Evolutionary conservation across 2,113 vertebrate genomes (phyloP).

Genomic region (Chitala chitala): DNA sequence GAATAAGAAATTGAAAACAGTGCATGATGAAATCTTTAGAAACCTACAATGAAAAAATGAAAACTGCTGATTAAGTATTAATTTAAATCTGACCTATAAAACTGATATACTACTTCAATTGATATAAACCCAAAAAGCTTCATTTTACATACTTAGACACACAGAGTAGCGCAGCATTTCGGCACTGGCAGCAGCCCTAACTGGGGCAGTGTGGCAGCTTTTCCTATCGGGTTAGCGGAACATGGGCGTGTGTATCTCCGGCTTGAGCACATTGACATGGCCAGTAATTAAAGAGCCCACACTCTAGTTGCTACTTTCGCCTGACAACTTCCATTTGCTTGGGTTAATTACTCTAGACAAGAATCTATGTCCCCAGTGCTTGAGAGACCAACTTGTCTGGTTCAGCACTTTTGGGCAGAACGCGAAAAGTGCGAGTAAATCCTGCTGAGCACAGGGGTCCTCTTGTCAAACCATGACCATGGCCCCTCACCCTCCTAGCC

Average conservation of each 20-base stretch:
- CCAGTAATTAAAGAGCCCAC: constrained; percentile 57
- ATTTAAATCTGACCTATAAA: constrained; percentile 49
- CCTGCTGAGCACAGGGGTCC: constrained; percentile 41
- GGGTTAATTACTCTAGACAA: constrained; percentile 37
- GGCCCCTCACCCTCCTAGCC: constrained; percentile 26
- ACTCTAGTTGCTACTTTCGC: constrained; percentile 31
- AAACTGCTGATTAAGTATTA: too few species aligned
- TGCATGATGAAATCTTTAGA: constrained; percentile 72
- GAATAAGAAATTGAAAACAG: constrained; percentile 43
- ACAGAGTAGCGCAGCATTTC: too few species aligned
- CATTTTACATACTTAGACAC: background rate
- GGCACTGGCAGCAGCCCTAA: constrained; percentile 18
- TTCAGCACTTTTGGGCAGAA: constrained; percentile 37
- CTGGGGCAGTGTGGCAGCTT: constrained; percentile 33
- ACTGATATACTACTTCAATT: constrained; percentile 57
- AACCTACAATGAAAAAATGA: constrained; percentile 59
- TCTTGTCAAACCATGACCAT: constrained; percentile 33
- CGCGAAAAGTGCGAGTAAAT: constrained; percentile 32
- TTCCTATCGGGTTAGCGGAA: background rate
- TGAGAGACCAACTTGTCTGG: constrained; percentile 28
- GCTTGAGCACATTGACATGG: constrained; percentile 32
- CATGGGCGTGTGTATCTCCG: background rate
- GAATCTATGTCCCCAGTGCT: constrained; percentile 28
- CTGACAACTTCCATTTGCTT: constrained; percentile 48
- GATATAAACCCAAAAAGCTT: constrained; percentile 46